Evolutionary conservation across 1,140 invertebrate species (phyloP).

Genomic region (Trachelipus rathkii): DNA sequence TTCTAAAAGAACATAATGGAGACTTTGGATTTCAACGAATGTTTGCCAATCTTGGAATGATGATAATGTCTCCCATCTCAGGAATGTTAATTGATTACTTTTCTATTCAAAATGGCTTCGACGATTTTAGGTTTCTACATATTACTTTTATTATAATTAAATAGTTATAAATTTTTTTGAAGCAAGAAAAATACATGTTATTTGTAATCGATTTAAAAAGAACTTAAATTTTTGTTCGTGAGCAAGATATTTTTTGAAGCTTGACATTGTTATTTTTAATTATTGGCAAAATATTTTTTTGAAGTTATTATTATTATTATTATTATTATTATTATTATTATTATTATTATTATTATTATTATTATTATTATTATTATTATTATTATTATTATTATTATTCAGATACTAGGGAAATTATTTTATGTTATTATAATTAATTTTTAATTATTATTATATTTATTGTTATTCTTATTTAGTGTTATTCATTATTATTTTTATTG

Average conservation of each 20-base stretch:
- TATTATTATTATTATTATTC: neutral
- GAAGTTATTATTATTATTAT: neutral
- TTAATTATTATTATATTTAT: neutral
- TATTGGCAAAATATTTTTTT: too few relatives aligned
- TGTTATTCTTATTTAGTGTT: neutral
- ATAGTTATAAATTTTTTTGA: too few relatives aligned
- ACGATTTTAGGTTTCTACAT: conserved; percentile 26
- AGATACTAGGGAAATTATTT: too few relatives aligned
- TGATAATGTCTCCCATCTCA: conserved; percentile 22
- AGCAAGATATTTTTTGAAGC: too few relatives aligned
- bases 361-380: conserved; percentile 4
- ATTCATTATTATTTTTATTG: neutral
- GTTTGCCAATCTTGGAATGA: conserved; percentile 14
- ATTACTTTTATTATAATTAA: too few relatives aligned
- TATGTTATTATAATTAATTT: neutral
- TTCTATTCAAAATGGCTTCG: conserved; percentile 7
- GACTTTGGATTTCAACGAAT: conserved; percentile 26
- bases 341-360: neutral
- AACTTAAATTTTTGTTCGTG: too few relatives aligned
- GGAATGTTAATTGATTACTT: conserved; percentile 21
- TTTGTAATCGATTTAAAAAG: too few relatives aligned
- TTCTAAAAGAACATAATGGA: conserved; percentile 27
- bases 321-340: neutral
- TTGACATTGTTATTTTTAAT: too few relatives aligned
- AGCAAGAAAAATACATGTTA: too few relatives aligned